Evolutionary conservation across 2,888 invertebrate species (phyloP).

Genomic region (Taphrorychus bicolor): DNA sequence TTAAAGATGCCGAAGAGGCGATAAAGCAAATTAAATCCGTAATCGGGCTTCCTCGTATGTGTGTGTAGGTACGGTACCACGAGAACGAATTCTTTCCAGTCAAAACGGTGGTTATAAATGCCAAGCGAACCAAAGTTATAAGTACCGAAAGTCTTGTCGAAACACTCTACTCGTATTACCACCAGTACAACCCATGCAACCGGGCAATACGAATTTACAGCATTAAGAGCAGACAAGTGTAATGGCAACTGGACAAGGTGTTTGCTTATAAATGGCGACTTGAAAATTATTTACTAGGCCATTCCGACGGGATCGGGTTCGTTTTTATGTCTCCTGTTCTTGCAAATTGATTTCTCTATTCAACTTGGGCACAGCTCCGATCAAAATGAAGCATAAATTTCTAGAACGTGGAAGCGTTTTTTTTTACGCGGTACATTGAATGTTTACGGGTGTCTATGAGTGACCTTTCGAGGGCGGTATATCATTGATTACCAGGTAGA

Average conservation of each 20-base stretch:
- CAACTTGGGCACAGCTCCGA: constrained; percentile 6
- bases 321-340: constrained; percentile 49
- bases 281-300: constrained; percentile 54
- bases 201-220: constrained; percentile 46
- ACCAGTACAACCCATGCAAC: background rate
- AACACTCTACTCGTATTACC: constrained; percentile 10
- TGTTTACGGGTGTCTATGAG: too few relatives aligned
- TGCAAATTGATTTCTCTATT: constrained; percentile 52
- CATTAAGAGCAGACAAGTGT: constrained; percentile 52
- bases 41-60: background rate
- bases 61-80: background rate
- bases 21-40: background rate
- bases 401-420: background rate
- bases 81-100: background rate
- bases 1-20: background rate
- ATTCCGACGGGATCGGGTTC: constrained; percentile 43
- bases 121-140: constrained; percentile 10
- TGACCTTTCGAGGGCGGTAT: too few relatives aligned
- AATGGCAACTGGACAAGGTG: constrained; percentile 54
- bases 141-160: constrained; percentile 26
- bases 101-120: constrained; percentile 2
- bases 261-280: constrained; percentile 55
- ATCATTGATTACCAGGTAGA: too few relatives aligned
- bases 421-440: background rate
- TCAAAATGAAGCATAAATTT: constrained; percentile 32